These are phyloP conservation scores for Pristionchus pacificus DNA, from an alignment of 1,140 invertebrate genomes.

Conservation along the genomic window DNA sequence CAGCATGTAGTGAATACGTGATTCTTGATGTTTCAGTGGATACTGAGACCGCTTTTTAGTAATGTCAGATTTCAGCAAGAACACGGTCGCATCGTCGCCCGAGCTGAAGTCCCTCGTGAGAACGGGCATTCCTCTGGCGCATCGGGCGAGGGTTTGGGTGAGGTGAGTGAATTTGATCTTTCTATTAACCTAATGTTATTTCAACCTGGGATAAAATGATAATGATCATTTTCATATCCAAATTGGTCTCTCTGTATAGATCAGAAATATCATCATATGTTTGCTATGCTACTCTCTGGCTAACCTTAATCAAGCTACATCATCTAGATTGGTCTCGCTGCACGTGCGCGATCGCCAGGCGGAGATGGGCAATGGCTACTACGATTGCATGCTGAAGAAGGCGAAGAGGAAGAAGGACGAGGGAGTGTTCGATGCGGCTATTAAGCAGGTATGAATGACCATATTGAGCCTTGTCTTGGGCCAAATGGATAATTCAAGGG, in stretches of 20 bases:
- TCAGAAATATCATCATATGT: too few species aligned
- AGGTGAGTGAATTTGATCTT: slow-evolving; percentile 31
- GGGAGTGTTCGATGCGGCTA: slow-evolving; percentile 29
- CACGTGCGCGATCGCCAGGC: slow-evolving; percentile 29
- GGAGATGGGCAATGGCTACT: slow-evolving; percentile 35
- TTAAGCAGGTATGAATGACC: slow-evolving; percentile 26
- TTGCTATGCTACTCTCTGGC: too few species aligned
- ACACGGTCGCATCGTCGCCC: slow-evolving; percentile 11
- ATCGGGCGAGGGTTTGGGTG: slow-evolving; percentile 36
- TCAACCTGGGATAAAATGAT: neutral
- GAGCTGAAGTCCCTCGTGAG: slow-evolving; percentile 36
- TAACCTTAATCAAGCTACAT: neutral
- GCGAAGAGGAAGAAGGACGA: slow-evolving; percentile 31
- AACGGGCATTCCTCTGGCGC: slow-evolving; percentile 36
- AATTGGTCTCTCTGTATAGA: too few species aligned
- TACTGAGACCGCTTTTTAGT: too few species aligned
- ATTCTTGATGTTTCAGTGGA: too few species aligned
- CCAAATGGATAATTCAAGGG: neutral
- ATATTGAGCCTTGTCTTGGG: neutral
- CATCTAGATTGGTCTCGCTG: slow-evolving; percentile 27
- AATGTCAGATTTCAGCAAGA: too few species aligned
- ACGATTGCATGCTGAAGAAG: slow-evolving; percentile 32
- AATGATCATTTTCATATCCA: too few species aligned
- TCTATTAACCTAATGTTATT: too few species aligned
- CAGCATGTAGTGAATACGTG: too few species aligned